phyloP scores from a whole-genome alignment of 2,888 invertebrate genomes.

The Plebejus anna region DNA sequence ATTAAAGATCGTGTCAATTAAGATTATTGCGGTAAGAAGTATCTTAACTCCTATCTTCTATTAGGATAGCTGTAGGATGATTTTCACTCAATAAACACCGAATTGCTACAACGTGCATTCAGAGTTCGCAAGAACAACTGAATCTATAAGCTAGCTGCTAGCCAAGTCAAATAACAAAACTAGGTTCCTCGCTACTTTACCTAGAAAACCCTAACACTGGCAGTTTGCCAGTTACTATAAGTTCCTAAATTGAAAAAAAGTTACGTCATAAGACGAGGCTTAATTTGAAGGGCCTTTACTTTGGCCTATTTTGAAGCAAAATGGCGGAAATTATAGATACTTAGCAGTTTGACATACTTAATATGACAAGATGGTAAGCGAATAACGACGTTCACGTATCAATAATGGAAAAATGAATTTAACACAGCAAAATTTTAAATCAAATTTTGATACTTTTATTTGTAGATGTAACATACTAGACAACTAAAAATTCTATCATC shows the following conservation, averaged over 20 bases:
- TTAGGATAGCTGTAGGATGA: background rate
- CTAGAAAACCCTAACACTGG: constrained; percentile 10
- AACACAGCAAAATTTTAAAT: too few relatives aligned
- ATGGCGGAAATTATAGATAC: background rate
- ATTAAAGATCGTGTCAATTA: too few relatives aligned
- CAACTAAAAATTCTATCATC: too few relatives aligned
- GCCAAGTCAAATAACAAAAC: constrained; percentile 16
- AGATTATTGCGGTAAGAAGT: too few relatives aligned
- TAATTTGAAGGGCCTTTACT: background rate
- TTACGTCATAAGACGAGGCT: constrained; percentile 7
- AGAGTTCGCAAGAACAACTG: background rate
- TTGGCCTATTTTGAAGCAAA: background rate
- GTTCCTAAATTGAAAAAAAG: constrained; percentile 13
- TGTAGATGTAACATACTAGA: too few relatives aligned
- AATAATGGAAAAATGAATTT: too few relatives aligned
- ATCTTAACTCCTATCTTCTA: too few relatives aligned
- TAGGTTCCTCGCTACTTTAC: constrained; percentile 11
- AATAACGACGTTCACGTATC: background rate
- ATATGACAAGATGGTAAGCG: background rate
- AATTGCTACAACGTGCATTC: background rate
- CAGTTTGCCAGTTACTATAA: background rate
- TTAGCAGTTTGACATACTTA: background rate
- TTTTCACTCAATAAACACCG: background rate
- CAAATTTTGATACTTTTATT: too few relatives aligned
- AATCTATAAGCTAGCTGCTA: constrained; percentile 3